These are phyloP conservation scores for Patagioenas fasciata DNA, from an alignment of 2,113 vertebrate genomes.

Conservation along the genomic window DNA sequence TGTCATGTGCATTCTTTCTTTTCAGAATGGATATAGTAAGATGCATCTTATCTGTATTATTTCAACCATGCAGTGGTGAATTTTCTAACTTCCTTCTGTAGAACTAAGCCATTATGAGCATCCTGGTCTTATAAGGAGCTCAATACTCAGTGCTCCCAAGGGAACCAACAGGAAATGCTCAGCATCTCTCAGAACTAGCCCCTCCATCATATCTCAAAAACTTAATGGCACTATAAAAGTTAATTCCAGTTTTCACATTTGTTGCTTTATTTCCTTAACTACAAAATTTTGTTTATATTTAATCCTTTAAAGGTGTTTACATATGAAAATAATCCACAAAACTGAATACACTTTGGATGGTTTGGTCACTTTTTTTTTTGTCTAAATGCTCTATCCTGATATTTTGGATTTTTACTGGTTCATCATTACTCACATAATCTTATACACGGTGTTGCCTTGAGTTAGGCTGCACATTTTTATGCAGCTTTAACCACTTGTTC, in stretches of 20 bases:
- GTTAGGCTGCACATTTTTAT: not conserved
- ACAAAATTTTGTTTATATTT: not conserved
- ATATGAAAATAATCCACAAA: not conserved
- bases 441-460: not conserved
- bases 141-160: not conserved
- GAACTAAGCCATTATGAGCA: not conserved
- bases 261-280: not conserved
- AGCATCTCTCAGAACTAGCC: not conserved
- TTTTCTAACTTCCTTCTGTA: not conserved
- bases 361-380: not conserved
- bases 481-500: not conserved
- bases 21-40: not conserved
- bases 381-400: not conserved
- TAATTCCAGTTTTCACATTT: not conserved
- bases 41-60: not conserved
- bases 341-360: not conserved
- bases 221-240: not conserved
- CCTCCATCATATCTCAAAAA: not conserved
- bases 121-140: slow-evolving; percentile 10
- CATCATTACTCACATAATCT: not conserved
- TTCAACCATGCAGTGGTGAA: not conserved
- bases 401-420: not conserved
- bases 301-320: not conserved
- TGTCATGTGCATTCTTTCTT: not conserved
- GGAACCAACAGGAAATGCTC: not conserved